A percentile compares a stretch with the other conserved stretches of the same genome.
These are phyloP conservation scores for Brachirus orientalis DNA, from an alignment of 2,113 vertebrate species.

Conservation along the genomic window DNA sequence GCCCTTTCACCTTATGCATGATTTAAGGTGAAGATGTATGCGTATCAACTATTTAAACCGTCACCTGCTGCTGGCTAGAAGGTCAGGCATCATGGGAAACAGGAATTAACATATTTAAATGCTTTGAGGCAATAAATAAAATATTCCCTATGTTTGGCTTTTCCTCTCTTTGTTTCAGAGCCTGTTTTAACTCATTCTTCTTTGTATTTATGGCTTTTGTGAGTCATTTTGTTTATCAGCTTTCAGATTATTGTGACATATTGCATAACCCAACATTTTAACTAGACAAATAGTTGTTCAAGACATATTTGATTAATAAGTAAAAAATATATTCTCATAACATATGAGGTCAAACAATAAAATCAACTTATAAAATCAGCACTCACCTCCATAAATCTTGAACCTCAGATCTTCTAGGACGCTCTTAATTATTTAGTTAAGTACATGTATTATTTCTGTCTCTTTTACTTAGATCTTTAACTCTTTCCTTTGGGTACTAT, in stretches of 20 bases:
- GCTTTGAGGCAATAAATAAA: slow-evolving; percentile 70
- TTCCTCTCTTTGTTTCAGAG: slow-evolving; percentile 11
- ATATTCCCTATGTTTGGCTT: slow-evolving; percentile 49
- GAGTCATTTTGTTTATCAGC: neutral
- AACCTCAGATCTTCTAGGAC: neutral
- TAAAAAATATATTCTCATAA: no score
- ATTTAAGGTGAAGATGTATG: slow-evolving; percentile 55
- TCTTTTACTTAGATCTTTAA: no score
- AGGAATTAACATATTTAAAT: slow-evolving; percentile 75
- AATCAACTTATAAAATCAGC: no score
- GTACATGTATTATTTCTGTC: no score
- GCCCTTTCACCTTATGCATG: slow-evolving; percentile 58
- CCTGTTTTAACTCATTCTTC: neutral
- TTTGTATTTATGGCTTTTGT: neutral
- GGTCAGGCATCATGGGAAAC: slow-evolving; percentile 67
- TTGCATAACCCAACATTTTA: no score
- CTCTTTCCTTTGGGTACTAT: no score
- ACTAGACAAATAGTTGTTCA: neutral
- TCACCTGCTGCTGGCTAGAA: slow-evolving; percentile 58
- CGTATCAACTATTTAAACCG: slow-evolving; percentile 72
- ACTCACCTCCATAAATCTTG: neutral
- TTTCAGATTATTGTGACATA: neutral
- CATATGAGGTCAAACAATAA: no score
- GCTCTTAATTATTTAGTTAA: no score
- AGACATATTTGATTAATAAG: no score